A percentile compares a stretch with the other conserved stretches of the same genome.
Evolutionary conservation across 2,113 vertebrate species (phyloP).

Genomic region (Oreotrochilus melanogaster): DNA sequence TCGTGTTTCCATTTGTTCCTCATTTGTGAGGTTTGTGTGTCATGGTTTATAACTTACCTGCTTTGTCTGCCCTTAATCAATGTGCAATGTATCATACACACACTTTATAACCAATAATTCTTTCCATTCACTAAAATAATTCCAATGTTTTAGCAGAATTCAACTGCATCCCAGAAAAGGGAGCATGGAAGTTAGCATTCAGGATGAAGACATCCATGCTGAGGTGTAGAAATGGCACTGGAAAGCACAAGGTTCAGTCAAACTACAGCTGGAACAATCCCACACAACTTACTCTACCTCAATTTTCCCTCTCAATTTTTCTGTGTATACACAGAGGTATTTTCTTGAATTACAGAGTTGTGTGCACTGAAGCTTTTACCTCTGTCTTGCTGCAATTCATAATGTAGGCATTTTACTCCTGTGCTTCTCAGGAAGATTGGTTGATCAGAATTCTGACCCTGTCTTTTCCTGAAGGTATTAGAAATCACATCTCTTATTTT

Average conservation of each 20-base stretch:
- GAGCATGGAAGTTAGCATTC: not conserved
- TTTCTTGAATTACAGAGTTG: not conserved
- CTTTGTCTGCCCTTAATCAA: not conserved
- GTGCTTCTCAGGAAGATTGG: not conserved
- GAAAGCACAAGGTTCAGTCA: not conserved
- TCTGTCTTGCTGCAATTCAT: not conserved
- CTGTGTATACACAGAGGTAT: not conserved
- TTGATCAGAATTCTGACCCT: not conserved
- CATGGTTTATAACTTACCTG: not conserved
- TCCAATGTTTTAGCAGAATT: not conserved
- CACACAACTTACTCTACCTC: not conserved
- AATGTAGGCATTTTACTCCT: not conserved
- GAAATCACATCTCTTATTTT: not conserved
- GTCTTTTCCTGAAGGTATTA: not conserved
- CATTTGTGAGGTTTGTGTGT: not conserved
- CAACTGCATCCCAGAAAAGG: not conserved
- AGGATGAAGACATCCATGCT: accelerated
- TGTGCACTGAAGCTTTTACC: not conserved
- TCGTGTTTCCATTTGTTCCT: not conserved
- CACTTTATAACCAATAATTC: not conserved
- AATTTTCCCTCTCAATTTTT: not conserved
- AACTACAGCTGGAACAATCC: not conserved
- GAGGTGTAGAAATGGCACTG: not conserved
- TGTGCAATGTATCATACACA: not conserved
- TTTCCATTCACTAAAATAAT: not conserved